A percentile compares a stretch with the other conserved stretches of the same genome.
Evolutionary conservation across 1,140 invertebrate genomes (phyloP).

Genomic region (Camponotus pennsylvanicus): DNA sequence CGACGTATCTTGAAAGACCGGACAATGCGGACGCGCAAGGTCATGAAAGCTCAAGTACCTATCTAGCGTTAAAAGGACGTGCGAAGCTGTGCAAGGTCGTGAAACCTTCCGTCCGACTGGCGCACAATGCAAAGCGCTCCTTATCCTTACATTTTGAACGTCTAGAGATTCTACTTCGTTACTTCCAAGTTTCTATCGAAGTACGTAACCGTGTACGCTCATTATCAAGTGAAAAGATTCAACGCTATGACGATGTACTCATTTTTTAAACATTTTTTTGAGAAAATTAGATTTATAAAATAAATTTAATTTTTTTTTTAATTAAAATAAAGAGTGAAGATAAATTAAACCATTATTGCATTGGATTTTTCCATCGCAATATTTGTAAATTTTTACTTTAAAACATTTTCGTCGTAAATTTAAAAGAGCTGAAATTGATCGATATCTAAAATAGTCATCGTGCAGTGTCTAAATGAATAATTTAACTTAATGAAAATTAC

Average conservation of each 20-base stretch:
- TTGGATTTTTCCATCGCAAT: too few species aligned
- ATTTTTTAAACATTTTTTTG: background rate
- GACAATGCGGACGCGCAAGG: constrained; percentile 49
- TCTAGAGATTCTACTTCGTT: constrained; percentile 46
- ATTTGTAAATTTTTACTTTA: too few species aligned
- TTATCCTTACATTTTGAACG: constrained; percentile 1
- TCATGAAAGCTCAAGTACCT: constrained; percentile 55
- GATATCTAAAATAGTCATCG: background rate
- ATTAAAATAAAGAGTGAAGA: too few species aligned
- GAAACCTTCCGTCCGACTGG: constrained; percentile 41
- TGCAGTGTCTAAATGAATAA: background rate
- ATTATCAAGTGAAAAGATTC: background rate
- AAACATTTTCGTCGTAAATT: background rate
- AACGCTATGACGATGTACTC: background rate
- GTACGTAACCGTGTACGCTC: constrained; percentile 7
- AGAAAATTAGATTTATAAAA: too few species aligned
- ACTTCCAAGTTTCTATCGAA: constrained; percentile 1
- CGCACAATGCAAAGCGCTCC: constrained; percentile 14
- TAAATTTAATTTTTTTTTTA: too few species aligned
- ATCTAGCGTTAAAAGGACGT: constrained; percentile 47
- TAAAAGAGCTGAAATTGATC: background rate
- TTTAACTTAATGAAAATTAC: background rate
- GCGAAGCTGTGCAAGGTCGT: constrained; percentile 50
- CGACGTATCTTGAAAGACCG: constrained; percentile 14
- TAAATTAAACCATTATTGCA: too few species aligned